Base-by-base conservation (phyloP, 2,113 vertebrate genomes). In the Ursus arctos region DNA sequence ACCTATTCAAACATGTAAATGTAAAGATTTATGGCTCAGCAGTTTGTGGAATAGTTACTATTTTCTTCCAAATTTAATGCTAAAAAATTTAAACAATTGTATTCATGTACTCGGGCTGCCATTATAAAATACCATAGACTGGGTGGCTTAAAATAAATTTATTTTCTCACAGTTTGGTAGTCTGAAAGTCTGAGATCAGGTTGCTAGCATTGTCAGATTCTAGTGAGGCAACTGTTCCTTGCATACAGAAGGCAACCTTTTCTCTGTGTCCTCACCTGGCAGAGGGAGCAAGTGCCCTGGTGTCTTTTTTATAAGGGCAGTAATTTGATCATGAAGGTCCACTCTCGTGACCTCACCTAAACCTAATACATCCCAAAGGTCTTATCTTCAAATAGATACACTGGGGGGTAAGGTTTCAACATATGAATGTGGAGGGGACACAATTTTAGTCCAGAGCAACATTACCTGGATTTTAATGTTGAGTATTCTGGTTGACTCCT, bases 31-130 rank as follows among this genome's bases (percentile, higher is more conserved):
- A 19, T 67, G 4, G 2, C 47, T 76, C 49, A 90, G 7, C 47
- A 84, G 22, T 69, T 51, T 90, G 87, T 90, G 63, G 9, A 24
- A 76, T 55, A 59, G 81, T 89, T 86, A 36, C 40, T 84, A 86
- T 95, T 90, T 88, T 59, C 33, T 94, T 94, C 10, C 7, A 67
- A 96, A 61, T 95, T 83, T 74, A 33, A n/a, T 92, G 18, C 6
- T 87, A 71, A 85, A 94, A 85, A n/a, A 47, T 40, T 67, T 85
- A 61, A 72, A 69, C 8, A 71, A 65, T 10, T 47, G 2, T 93
- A 40, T 96, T 96, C 22, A 36, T 88, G 22, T 77, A 51, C 31
- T 84, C 72, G 47, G 67, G 33, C 40, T 84, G 61, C 59, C 49
- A 69, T 89, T 59, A 83, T 93, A 69, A 96, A 93, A 76, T 65